Base-by-base conservation (phyloP, 2,113 vertebrate species). In the Bothrops jararaca region DNA sequence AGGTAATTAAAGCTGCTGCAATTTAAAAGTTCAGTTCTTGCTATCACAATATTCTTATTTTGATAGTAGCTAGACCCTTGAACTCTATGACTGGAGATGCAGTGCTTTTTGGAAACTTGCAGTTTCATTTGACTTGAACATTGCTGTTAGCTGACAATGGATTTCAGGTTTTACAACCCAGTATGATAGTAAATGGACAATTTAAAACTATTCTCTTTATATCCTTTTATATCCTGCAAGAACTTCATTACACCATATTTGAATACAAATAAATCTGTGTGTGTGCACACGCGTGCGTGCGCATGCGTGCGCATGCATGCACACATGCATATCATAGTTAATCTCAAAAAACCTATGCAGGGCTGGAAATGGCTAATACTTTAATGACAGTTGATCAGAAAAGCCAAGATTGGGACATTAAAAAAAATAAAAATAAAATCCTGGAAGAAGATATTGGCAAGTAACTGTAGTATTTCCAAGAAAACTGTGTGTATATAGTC, bases 271-370 rank as follows among this genome's bases (percentile, higher is more conserved):
- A 64, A 29, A 29, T 64, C 3, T 50, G 48, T 10, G 48, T 50
- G 48, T 50, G 9, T 50, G 48, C 1, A 24, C 1, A 7, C 2
- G 7, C 7, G n/a, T n/a, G n/a, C n/a, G n/a, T n/a, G n/a, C n/a
- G n/a, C n/a, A n/a, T n/a, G 22, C 10, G 1, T 3, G 10, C 3
- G 1, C 24, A 4, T 9, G 48, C 8, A 1, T 9, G 1, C 18
- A 56, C 54, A 56, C 54, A 56, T 5, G 5, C 54, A 5, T 56
- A 60, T 26, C 58, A 60, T 26, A 60, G 24, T 26, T 60, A 60
- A 24, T 60, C 24, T 60, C 58, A 56, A 60, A 60, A 60, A 60
- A 60, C 58, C 58, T 60, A 60, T 11, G 60, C 60, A 64, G 26
- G 10, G 26, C 29, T 64, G 26, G 11, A 64, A 64, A 3, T 29